Conservation (phyloP, 1,140 invertebrate genomes). For the Brachionus rubens region DNA sequence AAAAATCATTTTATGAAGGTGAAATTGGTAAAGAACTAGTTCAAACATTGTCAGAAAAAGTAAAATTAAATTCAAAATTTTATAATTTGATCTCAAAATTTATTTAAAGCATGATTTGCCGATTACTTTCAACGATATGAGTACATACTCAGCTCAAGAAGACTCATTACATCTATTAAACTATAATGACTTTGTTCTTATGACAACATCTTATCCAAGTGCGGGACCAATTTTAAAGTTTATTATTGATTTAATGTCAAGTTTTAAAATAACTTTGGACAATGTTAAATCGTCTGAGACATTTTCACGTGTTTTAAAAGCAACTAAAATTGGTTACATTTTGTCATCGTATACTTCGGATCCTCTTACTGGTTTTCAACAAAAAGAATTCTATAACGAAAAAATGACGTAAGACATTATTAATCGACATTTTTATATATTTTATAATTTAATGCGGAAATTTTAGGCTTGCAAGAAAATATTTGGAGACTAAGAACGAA, state of each 20-base stretch:
- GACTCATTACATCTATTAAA: neutral
- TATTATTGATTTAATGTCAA: neutral
- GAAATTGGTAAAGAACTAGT: neutral
- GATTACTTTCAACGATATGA: neutral
- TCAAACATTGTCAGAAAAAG: neutral
- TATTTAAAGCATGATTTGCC: neutral
- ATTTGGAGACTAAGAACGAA: conserved; percentile 2
- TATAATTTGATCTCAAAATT: neutral
- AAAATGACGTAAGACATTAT: neutral
- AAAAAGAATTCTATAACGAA: neutral
- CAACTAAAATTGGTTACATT: conserved; percentile 23
- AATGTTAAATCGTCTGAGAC: neutral
- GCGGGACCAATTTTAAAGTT: conserved; percentile 3
- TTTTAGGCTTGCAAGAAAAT: neutral
- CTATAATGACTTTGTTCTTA: conserved; percentile 19
- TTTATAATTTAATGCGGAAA: neutral
- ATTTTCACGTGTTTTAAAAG: neutral
- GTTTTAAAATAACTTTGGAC: neutral
- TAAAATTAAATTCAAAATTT: neutral
- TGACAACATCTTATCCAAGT: conserved; percentile 18
- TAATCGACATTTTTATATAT: no score
- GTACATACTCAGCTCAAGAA: conserved; percentile 14
- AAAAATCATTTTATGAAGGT: conserved; percentile 26
- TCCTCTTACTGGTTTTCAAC: neutral
- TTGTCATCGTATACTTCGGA: conserved; percentile 11